These are phyloP conservation scores for Crocallis elinguaria DNA, from an alignment of 2,888 invertebrate genomes.

Conservation along the genomic window DNA sequence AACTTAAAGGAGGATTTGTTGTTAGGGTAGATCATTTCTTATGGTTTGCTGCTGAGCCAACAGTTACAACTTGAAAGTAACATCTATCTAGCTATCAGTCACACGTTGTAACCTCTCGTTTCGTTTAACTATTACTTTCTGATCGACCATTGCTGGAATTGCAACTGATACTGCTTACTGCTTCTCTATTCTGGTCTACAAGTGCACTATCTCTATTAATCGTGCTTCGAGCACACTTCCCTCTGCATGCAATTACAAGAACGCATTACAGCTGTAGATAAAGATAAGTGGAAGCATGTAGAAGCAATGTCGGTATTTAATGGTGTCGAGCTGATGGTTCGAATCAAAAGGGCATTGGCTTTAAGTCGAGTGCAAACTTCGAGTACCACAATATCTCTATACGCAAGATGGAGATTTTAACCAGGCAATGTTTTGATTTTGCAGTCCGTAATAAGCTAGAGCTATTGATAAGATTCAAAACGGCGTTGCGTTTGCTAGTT, in stretches of 20 bases:
- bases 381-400: constrained; percentile 1
- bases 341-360: constrained; percentile 27
- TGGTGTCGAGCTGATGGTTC: constrained; percentile 30
- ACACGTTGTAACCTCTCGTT: too few species aligned
- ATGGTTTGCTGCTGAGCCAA: too few species aligned
- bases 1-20: too few species aligned
- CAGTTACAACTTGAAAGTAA: too few species aligned
- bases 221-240: constrained; percentile 53
- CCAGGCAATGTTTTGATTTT: not conserved
- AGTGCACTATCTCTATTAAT: constrained; percentile 22
- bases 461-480: too few species aligned
- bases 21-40: too few species aligned
- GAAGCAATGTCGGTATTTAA: constrained; percentile 25
- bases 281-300: constrained; percentile 39
- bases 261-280: constrained; percentile 47
- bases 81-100: too few species aligned
- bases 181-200: not conserved
- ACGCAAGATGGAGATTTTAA: not conserved
- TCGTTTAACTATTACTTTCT: too few species aligned
- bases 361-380: constrained; percentile 11
- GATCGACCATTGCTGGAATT: too few species aligned
- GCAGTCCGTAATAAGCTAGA: too few species aligned
- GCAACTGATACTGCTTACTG: too few species aligned
- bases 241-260: constrained; percentile 50
- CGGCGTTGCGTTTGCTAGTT: too few species aligned